Evolutionary conservation across 2,888 invertebrate genomes (phyloP), one percentile per base, ranked within the genome.

Genomic region (Craniophora ligustri): DNA sequence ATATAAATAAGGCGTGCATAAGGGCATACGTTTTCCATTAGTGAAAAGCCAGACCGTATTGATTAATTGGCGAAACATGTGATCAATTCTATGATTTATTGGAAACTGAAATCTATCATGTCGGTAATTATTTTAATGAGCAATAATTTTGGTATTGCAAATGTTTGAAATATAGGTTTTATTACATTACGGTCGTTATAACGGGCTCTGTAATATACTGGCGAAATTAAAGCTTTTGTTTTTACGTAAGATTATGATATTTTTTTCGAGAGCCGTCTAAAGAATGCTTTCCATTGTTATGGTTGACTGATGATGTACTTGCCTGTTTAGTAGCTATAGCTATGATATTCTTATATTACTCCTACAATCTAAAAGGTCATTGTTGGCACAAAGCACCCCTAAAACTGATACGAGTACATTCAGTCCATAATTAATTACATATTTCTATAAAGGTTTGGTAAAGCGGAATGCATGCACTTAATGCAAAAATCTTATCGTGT

Each of bases 271-370:
- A 36, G 40, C 51, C 23, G 42, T 56, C 45, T 32, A 13, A 44
- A 35, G 51, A 64, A 67, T 56, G 56, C 63, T 47, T 56, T 40
- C 42, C 59, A 60, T 60, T 67, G 56, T 69, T 48, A 48, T 50
- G 48, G 46, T 41, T 44, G 39, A 44, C 50, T 31, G 31, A 41
- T 44, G 36, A 41, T 44, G 36, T 47, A 32, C 28, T 39, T 39
- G 47, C 40, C 31, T 14, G 23, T 19, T 6, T 4, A 19, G 19
- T 5, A 6, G 19, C 19, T 19, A 7, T 19, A 6, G 5, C 6
- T 6, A 19, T 19, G 5, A n/a, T n/a, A n/a, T n/a, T n/a, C n/a
- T n/a, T n/a, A n/a, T n/a, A n/a, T n/a, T n/a, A n/a, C n/a, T n/a
- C n/a, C n/a, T n/a, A n/a, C n/a, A n/a, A n/a, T n/a, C n/a, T n/a